Evolutionary conservation across 2,888 invertebrate genomes (phyloP).

Genomic region (Eucriotettix oculatus): DNA sequence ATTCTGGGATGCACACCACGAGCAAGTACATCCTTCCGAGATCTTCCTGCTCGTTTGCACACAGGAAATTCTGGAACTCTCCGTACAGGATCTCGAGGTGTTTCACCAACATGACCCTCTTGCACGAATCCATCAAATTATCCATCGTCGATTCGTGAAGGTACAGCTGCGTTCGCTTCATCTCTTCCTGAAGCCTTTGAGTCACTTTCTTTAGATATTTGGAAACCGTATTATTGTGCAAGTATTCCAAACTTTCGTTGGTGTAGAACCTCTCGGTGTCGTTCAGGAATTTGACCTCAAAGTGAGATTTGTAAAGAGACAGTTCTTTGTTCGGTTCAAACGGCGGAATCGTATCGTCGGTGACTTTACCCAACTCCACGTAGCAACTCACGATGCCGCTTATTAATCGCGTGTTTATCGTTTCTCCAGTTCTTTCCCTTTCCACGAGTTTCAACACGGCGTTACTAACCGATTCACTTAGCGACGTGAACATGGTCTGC

Average conservation of each 20-base stretch:
- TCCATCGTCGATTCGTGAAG: constrained; percentile 86
- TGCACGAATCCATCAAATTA: constrained; percentile 77
- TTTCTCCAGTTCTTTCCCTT: too few species aligned
- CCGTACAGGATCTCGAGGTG: constrained; percentile 90
- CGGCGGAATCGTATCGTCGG: too few species aligned
- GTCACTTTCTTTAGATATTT: constrained; percentile 86
- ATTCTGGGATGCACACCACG: constrained; percentile 81
- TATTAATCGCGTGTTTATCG: too few species aligned
- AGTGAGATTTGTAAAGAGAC: constrained; percentile 43
- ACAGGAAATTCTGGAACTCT: constrained; percentile 83
- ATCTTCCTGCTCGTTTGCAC: constrained; percentile 86
- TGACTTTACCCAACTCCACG: too few species aligned
- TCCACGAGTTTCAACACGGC: too few species aligned
- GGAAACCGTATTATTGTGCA: constrained; percentile 86
- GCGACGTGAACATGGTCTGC: neutral
- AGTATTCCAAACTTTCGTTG: constrained; percentile 83
- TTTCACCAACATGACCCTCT: constrained; percentile 86
- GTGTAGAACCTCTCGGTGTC: constrained; percentile 92
- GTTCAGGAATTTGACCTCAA: constrained; percentile 85
- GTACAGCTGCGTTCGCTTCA: constrained; percentile 82
- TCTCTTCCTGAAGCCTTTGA: constrained; percentile 81
- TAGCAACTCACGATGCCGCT: too few species aligned
- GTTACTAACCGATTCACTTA: neutral
- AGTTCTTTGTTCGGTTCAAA: too few species aligned
- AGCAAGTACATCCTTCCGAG: constrained; percentile 88